Evolutionary conservation across 2,888 invertebrate genomes (phyloP).

Genomic region (Cryptocheilus praepositus): DNA sequence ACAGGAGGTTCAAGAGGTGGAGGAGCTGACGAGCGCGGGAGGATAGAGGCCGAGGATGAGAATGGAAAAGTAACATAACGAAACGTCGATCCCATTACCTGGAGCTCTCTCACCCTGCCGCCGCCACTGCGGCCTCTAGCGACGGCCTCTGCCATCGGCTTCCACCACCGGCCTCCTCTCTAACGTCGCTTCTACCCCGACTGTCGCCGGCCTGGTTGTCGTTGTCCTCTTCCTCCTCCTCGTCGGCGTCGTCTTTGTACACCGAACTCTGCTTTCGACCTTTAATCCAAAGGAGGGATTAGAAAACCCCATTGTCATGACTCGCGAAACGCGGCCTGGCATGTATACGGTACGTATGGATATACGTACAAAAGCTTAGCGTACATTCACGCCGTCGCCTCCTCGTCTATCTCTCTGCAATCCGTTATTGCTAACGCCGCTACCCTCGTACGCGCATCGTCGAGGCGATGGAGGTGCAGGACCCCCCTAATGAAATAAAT

Average conservation of each 20-base stretch:
- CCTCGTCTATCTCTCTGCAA: background rate
- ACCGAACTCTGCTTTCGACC: constrained; percentile 61
- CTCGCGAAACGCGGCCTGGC: constrained; percentile 62
- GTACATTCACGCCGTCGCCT: background rate
- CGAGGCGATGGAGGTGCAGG: constrained; percentile 42
- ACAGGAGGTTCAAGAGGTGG: constrained; percentile 11
- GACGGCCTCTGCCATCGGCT: background rate
- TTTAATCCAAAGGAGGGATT: constrained; percentile 71
- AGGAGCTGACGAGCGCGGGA: constrained; percentile 42
- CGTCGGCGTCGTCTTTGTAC: constrained; percentile 34
- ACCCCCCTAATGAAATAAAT: constrained; percentile 56
- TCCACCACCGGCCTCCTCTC: no score
- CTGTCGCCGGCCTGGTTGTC: constrained; percentile 18
- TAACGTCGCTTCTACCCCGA: background rate
- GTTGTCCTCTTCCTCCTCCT: constrained; percentile 28
- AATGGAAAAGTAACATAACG: constrained; percentile 74
- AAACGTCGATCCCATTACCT: constrained; percentile 75
- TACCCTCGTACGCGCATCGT: constrained; percentile 20
- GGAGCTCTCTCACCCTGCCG: constrained; percentile 56
- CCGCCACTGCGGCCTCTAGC: constrained; percentile 29
- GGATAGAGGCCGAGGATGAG: constrained; percentile 65
- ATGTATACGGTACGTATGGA: constrained; percentile 52
- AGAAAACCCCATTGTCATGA: constrained; percentile 72
- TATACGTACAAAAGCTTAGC: constrained; percentile 43
- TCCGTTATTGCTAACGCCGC: background rate